phyloP scores from a whole-genome alignment of 2,888 invertebrate genomes.

The Lithophane leautieri region DNA sequence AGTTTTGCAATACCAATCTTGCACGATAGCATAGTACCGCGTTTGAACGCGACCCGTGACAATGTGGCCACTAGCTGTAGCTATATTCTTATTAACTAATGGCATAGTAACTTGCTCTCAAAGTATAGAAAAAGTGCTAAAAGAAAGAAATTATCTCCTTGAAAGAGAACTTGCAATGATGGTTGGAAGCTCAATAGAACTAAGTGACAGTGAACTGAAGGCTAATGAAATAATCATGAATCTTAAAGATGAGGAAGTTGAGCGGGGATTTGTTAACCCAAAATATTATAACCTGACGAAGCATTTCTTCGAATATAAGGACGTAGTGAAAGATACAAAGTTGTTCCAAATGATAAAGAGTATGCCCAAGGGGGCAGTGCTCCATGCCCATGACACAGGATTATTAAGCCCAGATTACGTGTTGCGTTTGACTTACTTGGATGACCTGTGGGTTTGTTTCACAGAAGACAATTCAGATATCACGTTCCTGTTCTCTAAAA shows the following conservation, averaged over 20 bases:
- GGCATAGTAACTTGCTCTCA: conserved; percentile 50
- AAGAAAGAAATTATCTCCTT: conserved; percentile 85
- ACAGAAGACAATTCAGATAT: conserved; percentile 67
- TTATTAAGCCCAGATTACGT: conserved; percentile 91
- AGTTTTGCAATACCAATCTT: conserved; percentile 65
- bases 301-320: conserved; percentile 92
- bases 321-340: conserved; percentile 90
- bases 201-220: conserved; percentile 87
- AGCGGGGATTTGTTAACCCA: conserved; percentile 85
- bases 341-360: conserved; percentile 91
- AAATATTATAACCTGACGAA: conserved; percentile 91
- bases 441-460: conserved; percentile 90
- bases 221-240: conserved; percentile 91
- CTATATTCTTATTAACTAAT: conserved; percentile 58
- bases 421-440: conserved; percentile 91
- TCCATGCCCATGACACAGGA: conserved; percentile 93
- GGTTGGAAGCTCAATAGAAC: conserved; percentile 88
- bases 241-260: conserved; percentile 87
- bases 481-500: conserved; percentile 77
- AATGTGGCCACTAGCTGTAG: conserved; percentile 70
- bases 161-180: conserved; percentile 85
- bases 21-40: conserved; percentile 55
- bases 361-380: conserved; percentile 94
- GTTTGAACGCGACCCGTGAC: conserved; percentile 41
- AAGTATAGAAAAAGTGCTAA: conserved; percentile 62